Percentiles rank a stretch among this genome's conserved stretches.
phyloP scores from a whole-genome alignment of 2,113 vertebrate genomes.

The Pachypanchax playfairii region DNA sequence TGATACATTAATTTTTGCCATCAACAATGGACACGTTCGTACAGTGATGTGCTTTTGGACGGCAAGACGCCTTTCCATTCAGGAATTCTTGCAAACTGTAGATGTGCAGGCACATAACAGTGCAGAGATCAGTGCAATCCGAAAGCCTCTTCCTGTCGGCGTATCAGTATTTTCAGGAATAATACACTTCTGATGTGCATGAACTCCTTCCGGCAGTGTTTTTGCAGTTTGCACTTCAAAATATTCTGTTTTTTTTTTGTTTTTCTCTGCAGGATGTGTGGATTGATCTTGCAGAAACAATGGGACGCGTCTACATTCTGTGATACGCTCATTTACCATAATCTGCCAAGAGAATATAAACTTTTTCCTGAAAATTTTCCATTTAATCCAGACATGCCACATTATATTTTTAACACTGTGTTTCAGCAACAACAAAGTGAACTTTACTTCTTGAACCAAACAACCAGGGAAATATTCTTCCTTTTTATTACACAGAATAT shows the following conservation, averaged over 20 bases:
- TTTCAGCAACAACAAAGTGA: too few relatives aligned
- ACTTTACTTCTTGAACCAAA: too few relatives aligned
- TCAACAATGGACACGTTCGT: conserved; percentile 51
- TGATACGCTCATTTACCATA: too few relatives aligned
- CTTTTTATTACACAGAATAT: neutral
- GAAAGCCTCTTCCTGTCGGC: conserved; percentile 28
- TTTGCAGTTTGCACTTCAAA: conserved; percentile 3
- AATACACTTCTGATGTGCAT: neutral
- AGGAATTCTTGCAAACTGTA: conserved; percentile 35
- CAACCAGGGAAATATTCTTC: too few relatives aligned
- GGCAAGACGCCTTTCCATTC: conserved; percentile 43
- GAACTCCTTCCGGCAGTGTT: neutral
- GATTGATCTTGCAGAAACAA: conserved; percentile 4
- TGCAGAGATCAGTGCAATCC: conserved; percentile 17
- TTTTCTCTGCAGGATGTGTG: neutral
- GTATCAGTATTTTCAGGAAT: neutral
- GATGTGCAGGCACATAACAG: conserved; percentile 4
- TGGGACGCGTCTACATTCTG: neutral
- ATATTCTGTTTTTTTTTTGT: neutral
- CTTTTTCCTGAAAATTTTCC: too few relatives aligned
- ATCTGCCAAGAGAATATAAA: too few relatives aligned
- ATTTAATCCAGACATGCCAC: too few relatives aligned
- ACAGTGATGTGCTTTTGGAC: conserved; percentile 35
- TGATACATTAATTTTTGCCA: conserved; percentile 62
- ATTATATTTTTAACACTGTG: too few relatives aligned